A percentile compares a stretch with the other conserved stretches of the same genome.
These are phyloP conservation scores for Coregonus suidteri DNA, from an alignment of 2,797 vertebrate species.

Conservation along the genomic window DNA sequence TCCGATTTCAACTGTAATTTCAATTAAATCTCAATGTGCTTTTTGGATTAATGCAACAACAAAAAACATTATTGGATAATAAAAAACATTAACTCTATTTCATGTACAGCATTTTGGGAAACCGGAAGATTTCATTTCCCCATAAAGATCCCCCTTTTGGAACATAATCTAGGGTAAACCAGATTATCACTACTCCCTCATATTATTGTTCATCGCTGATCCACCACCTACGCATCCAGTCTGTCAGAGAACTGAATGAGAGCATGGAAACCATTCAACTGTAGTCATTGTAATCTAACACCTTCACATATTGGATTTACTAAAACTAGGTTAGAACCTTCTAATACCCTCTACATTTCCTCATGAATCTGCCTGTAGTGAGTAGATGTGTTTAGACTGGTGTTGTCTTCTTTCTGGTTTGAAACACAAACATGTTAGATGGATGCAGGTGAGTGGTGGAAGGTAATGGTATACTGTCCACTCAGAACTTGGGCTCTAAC, in stretches of 20 bases:
- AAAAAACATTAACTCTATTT: neutral
- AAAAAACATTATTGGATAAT: neutral
- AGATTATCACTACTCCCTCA: neutral
- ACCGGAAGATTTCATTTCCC: constrained; percentile 46
- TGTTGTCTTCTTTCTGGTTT: neutral
- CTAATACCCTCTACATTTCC: constrained; percentile 27
- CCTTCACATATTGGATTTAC: constrained; percentile 25
- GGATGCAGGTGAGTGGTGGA: neutral
- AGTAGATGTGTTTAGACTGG: neutral
- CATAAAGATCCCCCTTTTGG: constrained; percentile 13
- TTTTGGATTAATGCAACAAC: neutral
- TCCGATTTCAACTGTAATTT: neutral
- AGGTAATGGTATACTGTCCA: neutral
- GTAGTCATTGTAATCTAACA: neutral
- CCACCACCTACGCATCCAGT: neutral
- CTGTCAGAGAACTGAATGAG: constrained; percentile 7
- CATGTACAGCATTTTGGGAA: neutral
- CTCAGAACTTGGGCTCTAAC: no score
- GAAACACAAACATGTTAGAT: neutral
- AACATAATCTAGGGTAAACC: neutral
- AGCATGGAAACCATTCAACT: constrained; percentile 12
- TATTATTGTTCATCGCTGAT: no score
- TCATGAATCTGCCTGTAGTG: neutral
- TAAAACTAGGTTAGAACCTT: constrained; percentile 47
- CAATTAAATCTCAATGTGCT: neutral